Conservation (phyloP, 2,797 vertebrate species). For the Loris lydekkerianus region DNA sequence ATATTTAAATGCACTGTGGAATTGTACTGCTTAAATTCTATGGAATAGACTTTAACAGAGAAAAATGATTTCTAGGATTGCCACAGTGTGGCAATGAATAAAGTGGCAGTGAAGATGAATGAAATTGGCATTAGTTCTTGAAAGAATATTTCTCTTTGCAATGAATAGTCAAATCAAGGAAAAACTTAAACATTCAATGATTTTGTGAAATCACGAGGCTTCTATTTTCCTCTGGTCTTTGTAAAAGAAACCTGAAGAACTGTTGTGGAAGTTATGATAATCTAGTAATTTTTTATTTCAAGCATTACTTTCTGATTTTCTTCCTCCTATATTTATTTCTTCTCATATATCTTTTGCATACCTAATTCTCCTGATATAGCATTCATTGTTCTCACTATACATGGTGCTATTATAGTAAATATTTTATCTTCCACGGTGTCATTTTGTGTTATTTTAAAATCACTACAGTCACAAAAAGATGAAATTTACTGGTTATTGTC, state of each 20-base stretch:
- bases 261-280: not conserved
- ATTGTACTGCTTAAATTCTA: slow-evolving; percentile 48
- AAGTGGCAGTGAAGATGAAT: not conserved
- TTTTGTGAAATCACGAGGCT: not conserved
- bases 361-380: not conserved
- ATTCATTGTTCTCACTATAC: slow-evolving; percentile 1
- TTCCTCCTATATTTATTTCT: not conserved
- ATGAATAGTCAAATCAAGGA: not conserved
- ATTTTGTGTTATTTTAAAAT: slow-evolving; percentile 43
- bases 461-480: not conserved
- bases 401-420: not conserved
- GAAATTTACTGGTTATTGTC: not conserved
- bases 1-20: slow-evolving; percentile 22
- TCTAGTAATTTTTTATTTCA: not conserved
- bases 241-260: not conserved
- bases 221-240: slow-evolving; percentile 14
- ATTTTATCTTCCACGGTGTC: slow-evolving; percentile 24
- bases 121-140: not conserved
- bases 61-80: not conserved
- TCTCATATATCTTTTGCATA: not conserved
- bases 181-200: not conserved
- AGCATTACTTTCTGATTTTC: not conserved
- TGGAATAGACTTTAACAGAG: slow-evolving; percentile 44
- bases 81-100: not conserved
- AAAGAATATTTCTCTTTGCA: not conserved